These are phyloP conservation scores for Drosophila suzukii DNA, from an alignment of 1,140 invertebrate genomes.

Conservation along the genomic window DNA sequence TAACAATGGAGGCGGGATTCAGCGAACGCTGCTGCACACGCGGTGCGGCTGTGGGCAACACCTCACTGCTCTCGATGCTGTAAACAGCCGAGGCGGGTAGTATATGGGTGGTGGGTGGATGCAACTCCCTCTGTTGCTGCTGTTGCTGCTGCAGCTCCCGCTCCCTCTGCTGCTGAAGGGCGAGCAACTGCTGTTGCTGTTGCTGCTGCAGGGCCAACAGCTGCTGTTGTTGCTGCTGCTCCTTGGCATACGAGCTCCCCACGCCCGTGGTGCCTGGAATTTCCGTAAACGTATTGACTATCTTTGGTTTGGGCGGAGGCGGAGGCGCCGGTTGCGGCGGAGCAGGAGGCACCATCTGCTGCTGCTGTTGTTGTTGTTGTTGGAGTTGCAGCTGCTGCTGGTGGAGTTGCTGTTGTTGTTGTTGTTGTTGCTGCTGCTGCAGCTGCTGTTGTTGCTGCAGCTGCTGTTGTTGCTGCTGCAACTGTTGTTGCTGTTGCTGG, in stretches of 20 bases:
- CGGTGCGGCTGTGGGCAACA: constrained; percentile 57
- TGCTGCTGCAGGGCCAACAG: constrained; percentile 69
- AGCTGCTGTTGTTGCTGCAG: constrained; percentile 21
- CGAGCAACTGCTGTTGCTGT: constrained; percentile 65
- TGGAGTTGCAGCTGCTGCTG: constrained; percentile 28
- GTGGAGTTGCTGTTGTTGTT: constrained; percentile 22
- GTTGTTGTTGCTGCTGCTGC: constrained; percentile 20
- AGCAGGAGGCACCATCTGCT: constrained; percentile 42
- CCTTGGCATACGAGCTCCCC: constrained; percentile 80
- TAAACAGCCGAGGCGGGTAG: constrained; percentile 80
- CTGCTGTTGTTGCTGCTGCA: constrained; percentile 4
- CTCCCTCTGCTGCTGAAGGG: constrained; percentile 50
- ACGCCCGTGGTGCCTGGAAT: constrained; percentile 83
- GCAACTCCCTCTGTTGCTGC: constrained; percentile 67
- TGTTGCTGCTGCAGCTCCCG: constrained; percentile 53
- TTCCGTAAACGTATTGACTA: constrained; percentile 82
- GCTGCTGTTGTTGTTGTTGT: constrained; percentile 30
- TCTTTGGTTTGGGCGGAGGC: constrained; percentile 80
- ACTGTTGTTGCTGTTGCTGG: constrained; percentile 36
- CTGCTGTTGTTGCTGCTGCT: constrained; percentile 76
- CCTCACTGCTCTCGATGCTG: constrained; percentile 76
- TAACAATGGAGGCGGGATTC: constrained; percentile 81
- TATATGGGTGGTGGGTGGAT: constrained; percentile 81
- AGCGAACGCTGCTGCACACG: constrained; percentile 70
- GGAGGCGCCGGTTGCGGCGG: constrained; percentile 63